Evolutionary conservation across 2,113 vertebrate species (phyloP).

Genomic region (Austrofundulus limnaeus): DNA sequence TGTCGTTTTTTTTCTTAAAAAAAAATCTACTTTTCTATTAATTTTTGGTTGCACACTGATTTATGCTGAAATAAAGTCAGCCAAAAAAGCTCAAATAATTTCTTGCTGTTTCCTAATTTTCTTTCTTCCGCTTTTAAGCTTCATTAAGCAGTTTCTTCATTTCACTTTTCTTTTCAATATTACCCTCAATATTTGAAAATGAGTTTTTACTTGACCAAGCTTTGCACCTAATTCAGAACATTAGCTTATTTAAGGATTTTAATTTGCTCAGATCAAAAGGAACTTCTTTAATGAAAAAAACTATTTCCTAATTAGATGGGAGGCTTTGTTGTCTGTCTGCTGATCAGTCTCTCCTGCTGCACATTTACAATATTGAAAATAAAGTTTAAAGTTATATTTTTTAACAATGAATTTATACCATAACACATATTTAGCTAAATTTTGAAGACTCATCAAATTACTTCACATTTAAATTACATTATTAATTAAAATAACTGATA

Average conservation of each 20-base stretch:
- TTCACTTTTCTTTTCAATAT: background rate
- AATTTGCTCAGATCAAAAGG: background rate
- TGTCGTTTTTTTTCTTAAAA: background rate
- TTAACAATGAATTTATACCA: too few relatives aligned
- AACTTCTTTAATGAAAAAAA: background rate
- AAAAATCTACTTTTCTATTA: too few relatives aligned
- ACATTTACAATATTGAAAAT: too few relatives aligned
- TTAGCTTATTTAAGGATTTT: background rate
- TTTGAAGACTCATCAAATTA: background rate
- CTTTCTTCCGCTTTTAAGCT: background rate
- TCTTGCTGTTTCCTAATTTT: background rate
- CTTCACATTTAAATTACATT: background rate
- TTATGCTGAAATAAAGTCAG: background rate
- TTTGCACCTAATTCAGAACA: background rate
- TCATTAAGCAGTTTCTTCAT: background rate
- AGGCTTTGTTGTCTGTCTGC: too few relatives aligned
- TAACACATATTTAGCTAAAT: too few relatives aligned
- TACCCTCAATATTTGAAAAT: background rate
- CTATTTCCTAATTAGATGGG: background rate
- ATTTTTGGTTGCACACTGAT: background rate
- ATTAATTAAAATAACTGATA: conserved; percentile 9
- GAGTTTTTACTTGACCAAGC: background rate
- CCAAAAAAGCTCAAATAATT: background rate
- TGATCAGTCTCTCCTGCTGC: too few relatives aligned
- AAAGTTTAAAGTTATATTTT: too few relatives aligned